phyloP scores from a whole-genome alignment of 1,140 invertebrate species.

The Plectrocnemia conspersa region DNA sequence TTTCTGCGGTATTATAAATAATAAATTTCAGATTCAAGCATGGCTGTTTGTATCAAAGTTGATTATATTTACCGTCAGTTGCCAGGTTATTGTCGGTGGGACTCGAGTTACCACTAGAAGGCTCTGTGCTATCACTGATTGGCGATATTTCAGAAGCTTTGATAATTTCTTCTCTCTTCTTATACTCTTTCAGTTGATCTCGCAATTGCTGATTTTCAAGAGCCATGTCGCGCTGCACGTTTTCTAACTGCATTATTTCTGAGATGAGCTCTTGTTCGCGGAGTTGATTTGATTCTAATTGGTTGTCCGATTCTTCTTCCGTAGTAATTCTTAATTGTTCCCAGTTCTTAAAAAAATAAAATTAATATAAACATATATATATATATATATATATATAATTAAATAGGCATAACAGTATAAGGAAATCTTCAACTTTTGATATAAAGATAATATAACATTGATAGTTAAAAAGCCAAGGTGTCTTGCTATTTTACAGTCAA shows the following conservation, averaged over 20 bases:
- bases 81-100: neutral
- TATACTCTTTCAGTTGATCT: slow-evolving; percentile 53
- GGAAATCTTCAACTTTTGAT: too few relatives aligned
- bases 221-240: slow-evolving; percentile 54
- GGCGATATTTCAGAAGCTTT: neutral
- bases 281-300: slow-evolving; percentile 48
- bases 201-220: slow-evolving; percentile 52
- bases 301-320: slow-evolving; percentile 46
- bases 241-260: slow-evolving; percentile 56
- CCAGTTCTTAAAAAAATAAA: slow-evolving; percentile 41
- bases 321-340: slow-evolving; percentile 42
- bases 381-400: too few relatives aligned
- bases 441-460: too few relatives aligned
- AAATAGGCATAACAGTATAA: too few relatives aligned
- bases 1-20: slow-evolving; percentile 1
- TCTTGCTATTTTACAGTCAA: too few relatives aligned
- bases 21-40: too few relatives aligned
- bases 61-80: too few relatives aligned
- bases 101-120: neutral
- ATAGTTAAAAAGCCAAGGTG: too few relatives aligned
- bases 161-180: slow-evolving; percentile 44
- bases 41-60: too few relatives aligned
- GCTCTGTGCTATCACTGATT: neutral
- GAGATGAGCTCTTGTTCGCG: slow-evolving; percentile 53
- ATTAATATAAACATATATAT: slow-evolving; percentile 11